Percentiles rank a stretch among this genome's conserved stretches.
Conservation (phyloP, 2,113 vertebrate species). For the Chaenocephalus aceratus region DNA sequence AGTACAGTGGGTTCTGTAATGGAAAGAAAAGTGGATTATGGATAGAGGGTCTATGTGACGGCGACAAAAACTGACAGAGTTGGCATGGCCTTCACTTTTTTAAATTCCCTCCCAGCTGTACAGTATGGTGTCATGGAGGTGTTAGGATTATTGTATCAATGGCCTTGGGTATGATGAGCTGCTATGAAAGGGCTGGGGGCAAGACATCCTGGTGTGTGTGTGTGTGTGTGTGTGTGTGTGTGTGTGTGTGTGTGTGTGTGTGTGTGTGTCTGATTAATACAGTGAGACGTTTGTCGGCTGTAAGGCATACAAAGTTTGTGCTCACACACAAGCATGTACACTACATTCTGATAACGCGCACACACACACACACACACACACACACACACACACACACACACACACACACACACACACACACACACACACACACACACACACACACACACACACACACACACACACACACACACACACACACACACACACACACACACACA, state of each 20-base stretch:
- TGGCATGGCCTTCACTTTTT: conserved; percentile 37
- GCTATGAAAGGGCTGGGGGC: conserved; percentile 33
- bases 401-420: conserved; percentile 21
- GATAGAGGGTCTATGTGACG: conserved; percentile 34
- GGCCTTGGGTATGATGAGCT: conserved; percentile 35
- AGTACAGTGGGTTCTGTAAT: background rate
- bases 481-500: too few species aligned
- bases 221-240: conserved; percentile 4
- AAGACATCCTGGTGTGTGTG: conserved; percentile 11
- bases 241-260: background rate
- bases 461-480: conserved; percentile 21
- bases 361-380: conserved; percentile 22
- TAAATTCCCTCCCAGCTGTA: conserved; percentile 39
- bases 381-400: conserved; percentile 26
- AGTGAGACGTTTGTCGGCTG: conserved; percentile 50
- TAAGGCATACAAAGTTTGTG: conserved; percentile 45
- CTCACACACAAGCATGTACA: conserved; percentile 18
- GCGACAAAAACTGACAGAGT: conserved; percentile 50
- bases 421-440: conserved; percentile 21
- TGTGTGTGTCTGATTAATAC: conserved; percentile 40
- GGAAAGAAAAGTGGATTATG: conserved; percentile 12
- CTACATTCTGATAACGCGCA: conserved; percentile 16
- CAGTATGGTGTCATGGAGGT: conserved; percentile 50
- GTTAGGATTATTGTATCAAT: conserved; percentile 48
- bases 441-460: conserved; percentile 21